Conservation (phyloP, 64 coral and sea anemone genomes). For the Cladopsammia gracilis region DNA sequence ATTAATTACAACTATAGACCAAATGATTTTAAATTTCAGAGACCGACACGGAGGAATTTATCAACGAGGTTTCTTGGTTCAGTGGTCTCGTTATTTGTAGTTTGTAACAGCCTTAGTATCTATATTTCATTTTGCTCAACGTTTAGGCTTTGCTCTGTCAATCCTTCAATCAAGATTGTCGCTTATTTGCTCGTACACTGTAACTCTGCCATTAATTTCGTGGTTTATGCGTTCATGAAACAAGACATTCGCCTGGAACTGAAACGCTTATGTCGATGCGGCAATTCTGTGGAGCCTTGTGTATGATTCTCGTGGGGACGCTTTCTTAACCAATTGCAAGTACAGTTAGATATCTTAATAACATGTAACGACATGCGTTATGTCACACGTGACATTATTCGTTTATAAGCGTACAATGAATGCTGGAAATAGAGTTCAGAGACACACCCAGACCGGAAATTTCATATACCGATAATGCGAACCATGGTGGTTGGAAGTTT, state of each 20-base stretch:
- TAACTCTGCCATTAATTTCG: too few relatives aligned
- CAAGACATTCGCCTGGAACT: slow-evolving; percentile 1
- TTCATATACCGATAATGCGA: too few relatives aligned
- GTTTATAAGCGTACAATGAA: too few relatives aligned
- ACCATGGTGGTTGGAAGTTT: too few relatives aligned
- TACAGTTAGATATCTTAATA: too few relatives aligned
- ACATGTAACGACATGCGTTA: too few relatives aligned
- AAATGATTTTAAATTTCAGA: background rate
- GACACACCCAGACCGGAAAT: too few relatives aligned
- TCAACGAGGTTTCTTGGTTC: background rate
- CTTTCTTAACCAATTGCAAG: too few relatives aligned
- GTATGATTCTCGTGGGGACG: too few relatives aligned
- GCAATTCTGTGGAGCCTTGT: too few relatives aligned
- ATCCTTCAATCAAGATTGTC: background rate
- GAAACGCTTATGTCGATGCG: background rate
- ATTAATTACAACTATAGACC: background rate
- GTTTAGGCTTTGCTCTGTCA: background rate
- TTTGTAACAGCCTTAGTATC: background rate
- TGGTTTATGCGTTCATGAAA: slow-evolving; percentile 16
- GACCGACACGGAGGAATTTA: background rate
- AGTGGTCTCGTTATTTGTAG: background rate
- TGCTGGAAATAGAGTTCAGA: too few relatives aligned
- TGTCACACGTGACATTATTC: too few relatives aligned
- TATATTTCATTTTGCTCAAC: slow-evolving; percentile 3
- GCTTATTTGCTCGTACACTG: background rate